Conservation (phyloP, 1,140 invertebrate species). For the Sipha flava region DNA sequence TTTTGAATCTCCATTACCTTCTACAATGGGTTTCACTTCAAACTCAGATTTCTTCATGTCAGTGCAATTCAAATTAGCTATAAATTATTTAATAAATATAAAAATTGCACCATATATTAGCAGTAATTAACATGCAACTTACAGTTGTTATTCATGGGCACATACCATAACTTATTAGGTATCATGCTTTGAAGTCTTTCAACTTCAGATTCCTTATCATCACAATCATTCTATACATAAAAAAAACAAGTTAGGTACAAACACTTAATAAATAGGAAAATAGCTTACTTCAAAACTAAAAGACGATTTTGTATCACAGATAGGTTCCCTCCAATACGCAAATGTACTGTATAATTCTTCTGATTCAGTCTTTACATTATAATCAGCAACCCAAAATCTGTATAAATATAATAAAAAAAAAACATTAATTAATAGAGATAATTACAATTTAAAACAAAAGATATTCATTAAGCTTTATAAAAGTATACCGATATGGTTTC, state of each 20-base stretch:
- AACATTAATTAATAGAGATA: background rate
- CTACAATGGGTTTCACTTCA: background rate
- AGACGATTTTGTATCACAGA: constrained; percentile 23
- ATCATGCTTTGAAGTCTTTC: background rate
- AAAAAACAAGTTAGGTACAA: background rate
- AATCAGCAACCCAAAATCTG: constrained; percentile 28
- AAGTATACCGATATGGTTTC: background rate
- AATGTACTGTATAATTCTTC: constrained; percentile 26
- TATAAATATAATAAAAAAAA: background rate
- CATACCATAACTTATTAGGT: constrained; percentile 25
- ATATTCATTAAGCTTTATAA: too few species aligned
- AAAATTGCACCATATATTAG: background rate
- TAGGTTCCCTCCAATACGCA: constrained; percentile 21
- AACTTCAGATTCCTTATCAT: background rate
- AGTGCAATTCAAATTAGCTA: constrained; percentile 20
- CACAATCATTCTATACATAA: constrained; percentile 17
- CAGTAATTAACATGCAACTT: background rate
- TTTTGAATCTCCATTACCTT: background rate
- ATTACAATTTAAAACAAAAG: background rate
- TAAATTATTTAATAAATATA: background rate
- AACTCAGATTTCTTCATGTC: constrained; percentile 24
- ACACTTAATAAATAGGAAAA: background rate
- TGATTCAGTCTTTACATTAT: constrained; percentile 31
- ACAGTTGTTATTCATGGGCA: constrained; percentile 25
- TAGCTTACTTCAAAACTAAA: constrained; percentile 20